Evolutionary conservation across 2,888 invertebrate species (phyloP), one percentile per base, ranked within the genome.

Genomic region (Nymphalis urticae): DNA sequence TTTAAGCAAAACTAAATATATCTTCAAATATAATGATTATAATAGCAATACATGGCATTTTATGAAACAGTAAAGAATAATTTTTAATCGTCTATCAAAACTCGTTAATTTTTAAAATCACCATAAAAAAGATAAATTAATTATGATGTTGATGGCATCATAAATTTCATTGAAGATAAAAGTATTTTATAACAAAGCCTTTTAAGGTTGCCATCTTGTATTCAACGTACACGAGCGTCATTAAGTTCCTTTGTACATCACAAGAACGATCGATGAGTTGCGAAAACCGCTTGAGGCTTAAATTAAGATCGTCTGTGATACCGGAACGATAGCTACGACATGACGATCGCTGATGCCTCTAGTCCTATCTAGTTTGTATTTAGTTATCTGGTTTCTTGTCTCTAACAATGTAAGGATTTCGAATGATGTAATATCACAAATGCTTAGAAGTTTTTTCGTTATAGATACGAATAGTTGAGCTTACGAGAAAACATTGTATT

Each of bases 231-330:
- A 81, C 80, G 75, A 80, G 82, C 82, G 80, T 88, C 88, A 87
- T 89, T 90, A 89, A 85, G 82, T 86, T 81, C 83, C 85, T 88
- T 89, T 88, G 86, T 88, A 80, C 73, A 77, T 71, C 73, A 77
- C 76, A 80, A 75, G 81, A 81, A 79, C 81, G 77, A 77, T 84
- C 81, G 80, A 80, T 83, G 85, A 86, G 84, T 84, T 85, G 85
- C 82, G 81, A 85, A 86, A 87, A 87, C 83, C 86, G 83, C 86
- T 89, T 80, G 83, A 84, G 80, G 82, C 79, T 84, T 85, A 85
- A 87, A 88, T 90, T 87, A 85, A 90, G 88, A 89, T 87, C 84
- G 83, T 78, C 80, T 79, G 76, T 75, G 82, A 85, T 82, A 80
- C 77, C 69, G 54, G 27, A 63, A 54, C 58, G 61, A 63, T 63